Conservation (phyloP, 2,888 invertebrate species). For the Drosophila pegasa region DNA sequence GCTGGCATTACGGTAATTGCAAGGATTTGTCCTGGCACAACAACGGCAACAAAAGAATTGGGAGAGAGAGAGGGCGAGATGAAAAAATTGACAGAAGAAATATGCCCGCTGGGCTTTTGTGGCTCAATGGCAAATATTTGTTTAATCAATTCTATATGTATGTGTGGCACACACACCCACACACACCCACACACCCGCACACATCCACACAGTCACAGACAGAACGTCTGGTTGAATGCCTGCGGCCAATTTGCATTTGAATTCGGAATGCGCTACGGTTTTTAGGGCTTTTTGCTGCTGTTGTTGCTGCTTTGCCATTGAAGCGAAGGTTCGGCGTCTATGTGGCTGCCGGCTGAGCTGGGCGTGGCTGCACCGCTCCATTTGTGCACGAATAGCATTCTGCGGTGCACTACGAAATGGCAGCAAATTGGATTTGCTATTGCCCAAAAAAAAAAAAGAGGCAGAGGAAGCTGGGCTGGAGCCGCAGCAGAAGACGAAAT, state of each 20-base stretch:
- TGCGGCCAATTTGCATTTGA: constrained; percentile 73
- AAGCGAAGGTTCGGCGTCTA: constrained; percentile 1
- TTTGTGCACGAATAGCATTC: constrained; percentile 35
- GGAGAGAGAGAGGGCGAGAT: background rate
- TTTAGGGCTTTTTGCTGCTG: constrained; percentile 11
- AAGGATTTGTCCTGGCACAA: constrained; percentile 56
- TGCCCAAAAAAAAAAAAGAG: constrained; percentile 25
- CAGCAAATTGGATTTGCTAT: constrained; percentile 64
- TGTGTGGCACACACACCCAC: constrained; percentile 21
- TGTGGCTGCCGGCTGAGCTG: background rate
- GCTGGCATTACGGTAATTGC: constrained; percentile 75
- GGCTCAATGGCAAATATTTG: constrained; percentile 71
- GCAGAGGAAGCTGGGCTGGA: too few relatives aligned
- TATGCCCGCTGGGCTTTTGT: constrained; percentile 35
- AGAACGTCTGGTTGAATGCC: constrained; percentile 57
- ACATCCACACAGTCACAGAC: background rate
- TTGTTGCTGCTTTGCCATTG: background rate
- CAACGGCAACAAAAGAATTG: constrained; percentile 15
- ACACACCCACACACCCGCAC: constrained; percentile 17
- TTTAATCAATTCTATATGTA: constrained; percentile 71
- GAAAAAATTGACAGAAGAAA: constrained; percentile 10
- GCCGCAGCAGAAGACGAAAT: too few relatives aligned
- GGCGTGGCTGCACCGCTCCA: constrained; percentile 24
- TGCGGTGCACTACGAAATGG: constrained; percentile 63
- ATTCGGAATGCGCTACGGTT: constrained; percentile 53